Conservation (phyloP, 2,888 invertebrate genomes). For the Scaptomyza reducta region DNA sequence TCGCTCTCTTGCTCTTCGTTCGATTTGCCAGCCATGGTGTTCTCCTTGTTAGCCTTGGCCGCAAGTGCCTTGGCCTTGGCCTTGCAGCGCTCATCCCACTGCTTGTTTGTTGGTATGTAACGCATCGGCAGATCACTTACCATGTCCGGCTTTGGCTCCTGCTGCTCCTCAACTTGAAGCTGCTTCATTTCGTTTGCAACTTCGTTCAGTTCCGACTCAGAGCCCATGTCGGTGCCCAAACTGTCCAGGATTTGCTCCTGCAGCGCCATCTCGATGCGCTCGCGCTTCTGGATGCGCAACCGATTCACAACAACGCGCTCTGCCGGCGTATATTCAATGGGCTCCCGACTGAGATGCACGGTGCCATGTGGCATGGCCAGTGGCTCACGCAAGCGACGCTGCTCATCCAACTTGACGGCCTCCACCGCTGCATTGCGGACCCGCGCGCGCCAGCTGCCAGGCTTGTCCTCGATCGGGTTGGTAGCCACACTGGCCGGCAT, state of each 20-base stretch:
- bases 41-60: background rate
- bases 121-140: background rate
- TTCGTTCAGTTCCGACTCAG: background rate
- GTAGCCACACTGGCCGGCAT: background rate
- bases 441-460: background rate
- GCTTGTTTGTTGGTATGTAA: background rate
- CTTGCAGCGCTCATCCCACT: slow-evolving; percentile 2
- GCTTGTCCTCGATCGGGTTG: background rate
- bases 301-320: background rate
- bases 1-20: background rate
- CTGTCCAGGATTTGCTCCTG: background rate
- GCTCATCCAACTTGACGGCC: background rate
- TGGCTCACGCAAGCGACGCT: background rate
- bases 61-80: background rate
- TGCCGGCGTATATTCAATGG: too few relatives aligned
- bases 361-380: background rate
- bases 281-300: background rate
- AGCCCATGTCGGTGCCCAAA: too few relatives aligned
- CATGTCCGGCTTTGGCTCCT: background rate
- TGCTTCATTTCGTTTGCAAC: background rate
- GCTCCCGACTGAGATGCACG: background rate
- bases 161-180: background rate
- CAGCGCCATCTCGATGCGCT: background rate
- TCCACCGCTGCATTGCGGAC: background rate
- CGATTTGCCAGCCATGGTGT: background rate